Evolutionary conservation across 2,797 vertebrate species (phyloP).

Genomic region (Mus caroli): DNA sequence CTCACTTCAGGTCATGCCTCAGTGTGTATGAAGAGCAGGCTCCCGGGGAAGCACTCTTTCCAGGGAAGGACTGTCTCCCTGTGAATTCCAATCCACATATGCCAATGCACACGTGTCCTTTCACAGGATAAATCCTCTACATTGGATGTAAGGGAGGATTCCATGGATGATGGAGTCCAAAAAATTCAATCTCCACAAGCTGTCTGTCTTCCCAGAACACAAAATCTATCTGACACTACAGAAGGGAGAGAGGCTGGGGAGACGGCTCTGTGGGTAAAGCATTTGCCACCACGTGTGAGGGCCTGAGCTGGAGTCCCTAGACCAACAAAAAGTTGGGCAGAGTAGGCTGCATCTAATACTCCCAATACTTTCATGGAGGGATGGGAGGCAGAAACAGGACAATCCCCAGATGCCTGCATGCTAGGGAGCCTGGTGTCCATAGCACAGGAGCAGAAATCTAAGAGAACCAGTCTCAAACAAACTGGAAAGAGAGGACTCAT

Average conservation of each 20-base stretch:
- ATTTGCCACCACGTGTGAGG: not conserved
- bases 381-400: not conserved
- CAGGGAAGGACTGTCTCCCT: not conserved
- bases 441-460: not conserved
- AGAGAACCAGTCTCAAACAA: not conserved
- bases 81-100: not conserved
- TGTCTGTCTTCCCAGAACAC: not conserved
- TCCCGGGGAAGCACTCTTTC: not conserved
- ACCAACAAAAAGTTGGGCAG: not conserved
- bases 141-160: not conserved
- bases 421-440: not conserved
- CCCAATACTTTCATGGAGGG: too few species aligned
- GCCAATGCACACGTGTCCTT: not conserved
- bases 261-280: not conserved
- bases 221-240: rapidly evolving
- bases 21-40: not conserved
- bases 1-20: not conserved
- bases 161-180: not conserved
- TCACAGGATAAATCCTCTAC: too few species aligned
- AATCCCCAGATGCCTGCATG: not conserved
- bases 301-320: not conserved
- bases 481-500: not conserved
- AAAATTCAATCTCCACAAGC: not conserved
- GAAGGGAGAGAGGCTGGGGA: not conserved
- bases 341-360: not conserved